Base-by-base conservation (phyloP, 2,113 vertebrate species). In the Anolis sagrei region DNA sequence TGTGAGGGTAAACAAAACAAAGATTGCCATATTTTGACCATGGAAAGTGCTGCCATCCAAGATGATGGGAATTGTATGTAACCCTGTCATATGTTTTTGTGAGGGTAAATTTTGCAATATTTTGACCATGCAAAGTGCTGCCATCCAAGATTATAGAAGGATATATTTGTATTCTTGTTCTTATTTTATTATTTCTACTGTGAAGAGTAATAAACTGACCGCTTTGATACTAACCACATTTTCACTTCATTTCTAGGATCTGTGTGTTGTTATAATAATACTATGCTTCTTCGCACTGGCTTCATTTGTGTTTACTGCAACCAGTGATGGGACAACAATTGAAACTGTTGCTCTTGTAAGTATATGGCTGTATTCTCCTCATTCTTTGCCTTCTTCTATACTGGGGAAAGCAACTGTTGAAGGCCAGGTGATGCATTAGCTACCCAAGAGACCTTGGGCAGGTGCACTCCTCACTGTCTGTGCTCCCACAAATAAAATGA, bases 301-400 rank as follows among this genome's bases (percentile, higher is more conserved):
- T 1, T 97, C 97, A 64, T 21, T 95, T 84, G 29, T 93, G 34
- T 95, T 99, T 73, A 77, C 90, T 14, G 5, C 76, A 0, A 93
- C 92, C 10, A 97, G 91, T 83, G 91, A 92, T 21, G 62, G 7
- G 5, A 88, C 92, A 0, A 0, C 1, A 9, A 0, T 94, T 88
- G 97, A 98, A 93, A 32, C 0, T 0, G 73, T 79, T 10, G 95
- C 98, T 64, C 94, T 81, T 90, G 98, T 99, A 94, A 95, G 97
- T 95, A 75, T 82, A 72, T 68, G 76, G 76, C 77, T 82, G 51
- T 68, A 75, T 87, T 86, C 0, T 78, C 76, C 58, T 66, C 70
- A 36, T 64, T 64, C 84, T 90, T 19, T 58, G 18, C 54, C 54
- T 58, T 58, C 13, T 18, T 58, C 54, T 19, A 58, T 18, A 58